Conservation (phyloP, 2,797 vertebrate genomes). For the Rhinichthys osculus region DNA sequence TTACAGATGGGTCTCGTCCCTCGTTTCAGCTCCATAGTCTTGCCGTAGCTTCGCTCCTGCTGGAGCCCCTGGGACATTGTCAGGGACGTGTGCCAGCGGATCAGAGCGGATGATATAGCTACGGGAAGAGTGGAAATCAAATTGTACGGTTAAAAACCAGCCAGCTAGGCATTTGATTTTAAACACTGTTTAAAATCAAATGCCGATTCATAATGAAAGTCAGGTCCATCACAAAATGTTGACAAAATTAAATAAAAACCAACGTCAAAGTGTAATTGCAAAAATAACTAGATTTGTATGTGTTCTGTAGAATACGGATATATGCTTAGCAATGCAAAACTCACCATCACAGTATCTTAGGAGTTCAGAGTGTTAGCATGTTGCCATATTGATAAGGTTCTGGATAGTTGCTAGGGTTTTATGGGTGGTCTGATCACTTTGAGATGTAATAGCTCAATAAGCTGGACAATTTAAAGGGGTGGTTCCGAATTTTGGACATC, state of each 20-base stretch:
- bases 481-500: too few species aligned
- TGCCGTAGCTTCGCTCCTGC: slow-evolving; percentile 79
- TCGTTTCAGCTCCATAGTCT: slow-evolving; percentile 82
- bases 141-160: not conserved
- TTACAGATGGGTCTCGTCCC: slow-evolving; percentile 94
- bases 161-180: too few species aligned
- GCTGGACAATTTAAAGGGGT: not conserved
- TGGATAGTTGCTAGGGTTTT: not conserved
- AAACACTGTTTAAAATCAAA: not conserved
- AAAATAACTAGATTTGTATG: not conserved
- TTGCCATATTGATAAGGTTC: not conserved
- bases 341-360: not conserved
- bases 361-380: not conserved
- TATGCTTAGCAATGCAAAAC: not conserved
- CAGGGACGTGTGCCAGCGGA: slow-evolving; percentile 91
- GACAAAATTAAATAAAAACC: too few species aligned
- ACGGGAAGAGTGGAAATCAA: slow-evolving; percentile 31
- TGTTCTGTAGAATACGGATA: not conserved
- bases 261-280: too few species aligned
- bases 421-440: not conserved
- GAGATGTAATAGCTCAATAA: not conserved
- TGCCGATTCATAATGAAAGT: not conserved
- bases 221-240: not conserved
- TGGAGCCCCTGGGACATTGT: slow-evolving; percentile 82
- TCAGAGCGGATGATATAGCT: slow-evolving; percentile 97